Conservation (phyloP, 92 coral and sea anemone species). For the Blastomussa wellsi region DNA sequence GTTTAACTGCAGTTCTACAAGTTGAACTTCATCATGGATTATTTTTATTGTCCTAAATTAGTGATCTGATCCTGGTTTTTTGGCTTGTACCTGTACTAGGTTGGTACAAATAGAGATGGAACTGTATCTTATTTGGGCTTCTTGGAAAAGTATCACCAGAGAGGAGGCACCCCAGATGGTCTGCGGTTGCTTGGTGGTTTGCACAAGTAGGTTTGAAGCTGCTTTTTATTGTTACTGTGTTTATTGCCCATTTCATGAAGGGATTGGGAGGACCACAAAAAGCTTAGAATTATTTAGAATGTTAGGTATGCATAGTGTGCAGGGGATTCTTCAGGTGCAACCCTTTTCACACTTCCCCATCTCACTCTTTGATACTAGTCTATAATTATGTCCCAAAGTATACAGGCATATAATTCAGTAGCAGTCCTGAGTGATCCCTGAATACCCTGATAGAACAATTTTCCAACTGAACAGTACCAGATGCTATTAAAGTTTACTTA, state of each 20-base stretch:
- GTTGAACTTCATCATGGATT: too few species aligned
- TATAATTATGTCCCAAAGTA: too few species aligned
- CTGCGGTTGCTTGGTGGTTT: conserved; percentile 65
- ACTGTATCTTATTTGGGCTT: conserved; percentile 81
- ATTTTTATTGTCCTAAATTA: too few species aligned
- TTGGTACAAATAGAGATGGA: conserved; percentile 85
- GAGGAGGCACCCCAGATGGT: conserved; percentile 88
- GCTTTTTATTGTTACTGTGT: background rate
- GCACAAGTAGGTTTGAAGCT: conserved; percentile 62
- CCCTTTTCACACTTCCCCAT: background rate
- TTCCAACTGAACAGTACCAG: background rate
- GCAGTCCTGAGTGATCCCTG: too few species aligned
- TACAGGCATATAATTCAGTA: too few species aligned
- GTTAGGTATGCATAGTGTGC: background rate
- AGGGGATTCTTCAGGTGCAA: background rate
- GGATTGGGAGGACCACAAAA: background rate
- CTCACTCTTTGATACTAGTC: background rate
- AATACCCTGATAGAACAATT: too few species aligned
- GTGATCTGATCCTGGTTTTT: background rate
- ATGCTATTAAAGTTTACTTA: too few species aligned
- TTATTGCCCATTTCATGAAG: background rate
- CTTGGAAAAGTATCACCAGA: conserved; percentile 75
- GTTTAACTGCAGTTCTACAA: too few species aligned
- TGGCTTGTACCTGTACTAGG: conserved; percentile 31
- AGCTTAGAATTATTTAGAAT: background rate